phyloP scores from a whole-genome alignment of 2,888 invertebrate species.

The Scelioninae gen. 1 region DNA sequence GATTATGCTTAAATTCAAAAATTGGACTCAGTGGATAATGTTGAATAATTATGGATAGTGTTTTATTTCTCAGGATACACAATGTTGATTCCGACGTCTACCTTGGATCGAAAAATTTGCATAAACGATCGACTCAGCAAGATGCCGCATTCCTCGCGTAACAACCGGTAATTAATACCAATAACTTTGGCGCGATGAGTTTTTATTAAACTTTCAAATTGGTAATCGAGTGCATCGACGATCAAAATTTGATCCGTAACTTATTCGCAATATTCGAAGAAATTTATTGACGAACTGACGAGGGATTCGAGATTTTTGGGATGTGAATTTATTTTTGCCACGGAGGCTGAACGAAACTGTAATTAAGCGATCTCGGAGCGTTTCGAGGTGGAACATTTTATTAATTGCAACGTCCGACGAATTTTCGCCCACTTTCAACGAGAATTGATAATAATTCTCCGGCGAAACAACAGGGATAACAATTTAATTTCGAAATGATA shows the following conservation, averaged over 20 bases:
- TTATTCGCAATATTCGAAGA: conserved; percentile 30
- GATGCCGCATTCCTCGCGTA: conserved; percentile 40
- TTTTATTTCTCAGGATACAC: conserved; percentile 6
- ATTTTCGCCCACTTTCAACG: conserved; percentile 29
- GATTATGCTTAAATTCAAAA: neutral
- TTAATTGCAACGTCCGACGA: conserved; percentile 57
- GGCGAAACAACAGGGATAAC: conserved; percentile 1
- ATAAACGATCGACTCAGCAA: conserved; percentile 37
- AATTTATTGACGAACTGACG: conserved; percentile 47
- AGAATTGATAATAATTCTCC: conserved; percentile 34
- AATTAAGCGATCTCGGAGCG: conserved; percentile 29
- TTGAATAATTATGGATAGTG: neutral
- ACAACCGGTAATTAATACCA: conserved; percentile 57
- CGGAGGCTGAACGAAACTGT: conserved; percentile 19
- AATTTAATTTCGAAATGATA: conserved; percentile 12
- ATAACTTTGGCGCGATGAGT: conserved; percentile 55
- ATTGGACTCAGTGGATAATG: neutral
- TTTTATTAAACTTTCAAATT: conserved; percentile 54
- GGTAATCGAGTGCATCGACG: conserved; percentile 35
- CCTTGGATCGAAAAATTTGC: conserved; percentile 41
- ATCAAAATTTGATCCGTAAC: conserved; percentile 36
- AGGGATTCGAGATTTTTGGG: conserved; percentile 37
- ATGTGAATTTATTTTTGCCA: conserved; percentile 29
- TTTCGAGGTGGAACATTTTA: conserved; percentile 17
- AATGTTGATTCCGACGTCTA: conserved; percentile 2